Percentiles rank a stretch among this genome's conserved stretches.
Evolutionary conservation across 2,113 vertebrate species (phyloP).

Genomic region (Psettodes erumei): DNA sequence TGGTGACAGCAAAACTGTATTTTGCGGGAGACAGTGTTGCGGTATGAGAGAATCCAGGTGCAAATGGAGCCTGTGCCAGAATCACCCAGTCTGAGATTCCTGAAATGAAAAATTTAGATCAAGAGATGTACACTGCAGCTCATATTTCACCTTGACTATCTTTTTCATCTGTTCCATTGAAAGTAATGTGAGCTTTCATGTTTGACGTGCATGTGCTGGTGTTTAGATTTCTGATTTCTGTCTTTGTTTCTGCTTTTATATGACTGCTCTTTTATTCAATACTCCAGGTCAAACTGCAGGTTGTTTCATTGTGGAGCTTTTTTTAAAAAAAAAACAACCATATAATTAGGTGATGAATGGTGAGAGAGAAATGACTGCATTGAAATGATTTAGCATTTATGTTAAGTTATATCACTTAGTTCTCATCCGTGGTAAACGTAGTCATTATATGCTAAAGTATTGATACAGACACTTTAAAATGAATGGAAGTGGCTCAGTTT

Average conservation of each 20-base stretch:
- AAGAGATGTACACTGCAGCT: neutral
- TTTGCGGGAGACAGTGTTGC: neutral
- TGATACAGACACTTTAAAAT: neutral
- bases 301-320: too few species aligned
- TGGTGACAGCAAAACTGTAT: neutral
- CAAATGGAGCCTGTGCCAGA: neutral
- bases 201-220: neutral
- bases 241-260: neutral
- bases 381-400: neutral
- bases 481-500: neutral
- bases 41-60: neutral
- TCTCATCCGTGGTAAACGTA: neutral
- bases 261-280: neutral
- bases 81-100: neutral
- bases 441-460: too few species aligned
- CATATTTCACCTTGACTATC: neutral
- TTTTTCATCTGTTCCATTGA: neutral
- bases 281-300: constrained; percentile 17
- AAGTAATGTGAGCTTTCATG: neutral
- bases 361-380: neutral
- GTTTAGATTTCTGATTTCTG: neutral
- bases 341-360: fast-evolving
- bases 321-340: neutral
- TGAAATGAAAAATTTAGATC: neutral
- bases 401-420: neutral